Conservation (phyloP, 2,113 vertebrate species). For the Grantiella picta region DNA sequence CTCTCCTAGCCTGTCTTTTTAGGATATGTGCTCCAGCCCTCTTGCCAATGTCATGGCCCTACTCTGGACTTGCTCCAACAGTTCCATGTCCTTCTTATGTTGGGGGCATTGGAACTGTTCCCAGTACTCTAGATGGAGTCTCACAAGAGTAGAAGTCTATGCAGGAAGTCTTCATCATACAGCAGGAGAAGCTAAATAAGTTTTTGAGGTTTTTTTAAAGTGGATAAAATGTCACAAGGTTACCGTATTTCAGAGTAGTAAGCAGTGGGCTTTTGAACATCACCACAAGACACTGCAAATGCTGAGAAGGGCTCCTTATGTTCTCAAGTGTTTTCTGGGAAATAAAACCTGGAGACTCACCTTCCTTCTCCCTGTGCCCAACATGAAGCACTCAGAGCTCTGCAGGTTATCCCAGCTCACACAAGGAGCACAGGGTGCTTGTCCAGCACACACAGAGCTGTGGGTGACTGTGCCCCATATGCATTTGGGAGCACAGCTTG, state of each 20-base stretch:
- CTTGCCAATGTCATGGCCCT: rapidly evolving
- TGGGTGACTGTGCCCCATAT: rapidly evolving
- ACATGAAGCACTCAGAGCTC: rapidly evolving
- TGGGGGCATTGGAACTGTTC: neutral
- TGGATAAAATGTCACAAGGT: rapidly evolving
- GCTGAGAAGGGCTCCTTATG: neutral
- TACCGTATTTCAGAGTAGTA: neutral
- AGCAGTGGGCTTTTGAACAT: neutral
- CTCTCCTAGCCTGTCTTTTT: neutral
- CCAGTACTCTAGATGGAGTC: rapidly evolving
- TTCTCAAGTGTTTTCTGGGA: neutral
- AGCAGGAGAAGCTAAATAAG: neutral
- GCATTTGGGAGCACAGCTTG: rapidly evolving
- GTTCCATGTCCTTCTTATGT: neutral
- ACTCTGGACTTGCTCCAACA: neutral
- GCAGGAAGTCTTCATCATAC: neutral
- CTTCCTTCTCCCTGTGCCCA: neutral
- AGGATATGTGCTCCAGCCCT: neutral
- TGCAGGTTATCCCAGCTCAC: neutral
- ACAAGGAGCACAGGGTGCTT: rapidly evolving
- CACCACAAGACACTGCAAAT: neutral
- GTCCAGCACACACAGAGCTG: neutral
- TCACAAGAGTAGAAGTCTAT: neutral
- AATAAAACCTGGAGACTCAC: neutral
- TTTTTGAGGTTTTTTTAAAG: neutral